Evolutionary conservation across 2,888 invertebrate species (phyloP).

Genomic region (Trilocha varians): DNA sequence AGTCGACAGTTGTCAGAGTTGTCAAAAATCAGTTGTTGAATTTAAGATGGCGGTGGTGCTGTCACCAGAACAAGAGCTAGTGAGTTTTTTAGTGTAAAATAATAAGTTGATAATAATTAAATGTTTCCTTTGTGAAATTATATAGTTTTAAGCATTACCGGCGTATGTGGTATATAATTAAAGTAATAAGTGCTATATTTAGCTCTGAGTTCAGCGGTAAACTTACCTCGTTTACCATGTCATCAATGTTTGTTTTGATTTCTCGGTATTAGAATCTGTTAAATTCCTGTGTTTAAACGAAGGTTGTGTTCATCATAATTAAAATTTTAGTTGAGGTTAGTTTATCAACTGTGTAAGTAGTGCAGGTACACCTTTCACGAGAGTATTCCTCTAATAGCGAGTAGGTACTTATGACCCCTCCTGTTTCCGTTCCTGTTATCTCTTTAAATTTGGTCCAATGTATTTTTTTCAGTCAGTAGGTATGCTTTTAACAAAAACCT

Average conservation of each 20-base stretch:
- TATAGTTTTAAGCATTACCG: not conserved
- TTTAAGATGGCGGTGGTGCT: slow-evolving; percentile 79
- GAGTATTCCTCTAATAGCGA: slow-evolving; percentile 14
- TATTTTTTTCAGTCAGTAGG: too few relatives aligned
- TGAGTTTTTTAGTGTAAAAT: slow-evolving; percentile 53
- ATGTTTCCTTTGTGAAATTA: not conserved
- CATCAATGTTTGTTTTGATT: slow-evolving; percentile 71
- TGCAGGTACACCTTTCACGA: too few relatives aligned
- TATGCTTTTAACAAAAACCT: too few relatives aligned
- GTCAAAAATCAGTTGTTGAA: slow-evolving; percentile 19
- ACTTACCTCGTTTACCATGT: slow-evolving; percentile 55
- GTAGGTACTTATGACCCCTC: slow-evolving; percentile 15
- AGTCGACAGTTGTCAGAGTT: slow-evolving; percentile 3
- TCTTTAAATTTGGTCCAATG: too few relatives aligned
- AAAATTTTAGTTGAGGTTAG: too few relatives aligned
- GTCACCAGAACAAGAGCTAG: slow-evolving; percentile 85
- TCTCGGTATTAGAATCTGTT: too few relatives aligned
- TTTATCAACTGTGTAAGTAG: too few relatives aligned
- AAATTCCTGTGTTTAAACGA: too few relatives aligned
- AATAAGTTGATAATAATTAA: not conserved
- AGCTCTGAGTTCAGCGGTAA: slow-evolving; percentile 21
- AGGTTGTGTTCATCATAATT: too few relatives aligned
- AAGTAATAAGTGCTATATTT: slow-evolving; percentile 3
- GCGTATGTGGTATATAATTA: not conserved
- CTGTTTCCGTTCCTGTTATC: slow-evolving; percentile 22